A percentile compares a stretch with the other conserved stretches of the same genome.
Evolutionary conservation across 1,140 invertebrate genomes (phyloP).

Genomic region (Listronotus bonariensis): DNA sequence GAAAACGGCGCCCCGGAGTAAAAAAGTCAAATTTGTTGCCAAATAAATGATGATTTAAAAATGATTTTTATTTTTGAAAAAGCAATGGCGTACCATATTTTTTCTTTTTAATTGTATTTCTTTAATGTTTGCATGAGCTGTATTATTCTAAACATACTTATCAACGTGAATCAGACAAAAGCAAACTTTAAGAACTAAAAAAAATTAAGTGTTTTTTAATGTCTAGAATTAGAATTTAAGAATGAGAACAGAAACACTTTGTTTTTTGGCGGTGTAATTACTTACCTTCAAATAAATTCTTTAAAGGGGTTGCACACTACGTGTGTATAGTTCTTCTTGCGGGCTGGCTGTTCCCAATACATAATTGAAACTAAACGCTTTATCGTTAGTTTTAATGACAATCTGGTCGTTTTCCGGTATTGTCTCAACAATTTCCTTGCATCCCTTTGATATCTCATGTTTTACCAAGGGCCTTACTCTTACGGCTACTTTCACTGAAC

Average conservation of each 20-base stretch:
- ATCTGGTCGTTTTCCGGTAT: slow-evolving; percentile 69
- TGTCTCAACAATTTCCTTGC: slow-evolving; percentile 68
- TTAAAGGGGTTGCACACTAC: slow-evolving; percentile 76
- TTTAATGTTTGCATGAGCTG: too few relatives aligned
- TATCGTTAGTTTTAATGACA: slow-evolving; percentile 70
- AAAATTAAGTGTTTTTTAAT: too few relatives aligned
- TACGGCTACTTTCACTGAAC: slow-evolving; percentile 73
- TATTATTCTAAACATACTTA: too few relatives aligned
- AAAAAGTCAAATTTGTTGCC: too few relatives aligned
- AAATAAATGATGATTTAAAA: too few relatives aligned
- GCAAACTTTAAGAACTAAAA: too few relatives aligned
- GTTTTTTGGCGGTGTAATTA: too few relatives aligned
- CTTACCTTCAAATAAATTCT: slow-evolving; percentile 75
- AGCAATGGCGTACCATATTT: background rate
- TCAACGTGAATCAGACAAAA: too few relatives aligned
- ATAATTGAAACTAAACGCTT: slow-evolving; percentile 87
- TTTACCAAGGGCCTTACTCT: slow-evolving; percentile 77
- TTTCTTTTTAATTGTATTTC: background rate
- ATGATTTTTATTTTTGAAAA: background rate
- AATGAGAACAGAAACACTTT: too few relatives aligned
- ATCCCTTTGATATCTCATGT: slow-evolving; percentile 72
- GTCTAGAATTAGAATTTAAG: too few relatives aligned
- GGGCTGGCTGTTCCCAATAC: slow-evolving; percentile 72
- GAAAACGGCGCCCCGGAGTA: background rate
- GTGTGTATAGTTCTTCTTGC: slow-evolving; percentile 79